Percentiles rank a stretch among this genome's conserved stretches.
Evolutionary conservation across 1,140 invertebrate genomes (phyloP).

Genomic region (Drosophila takahashii): DNA sequence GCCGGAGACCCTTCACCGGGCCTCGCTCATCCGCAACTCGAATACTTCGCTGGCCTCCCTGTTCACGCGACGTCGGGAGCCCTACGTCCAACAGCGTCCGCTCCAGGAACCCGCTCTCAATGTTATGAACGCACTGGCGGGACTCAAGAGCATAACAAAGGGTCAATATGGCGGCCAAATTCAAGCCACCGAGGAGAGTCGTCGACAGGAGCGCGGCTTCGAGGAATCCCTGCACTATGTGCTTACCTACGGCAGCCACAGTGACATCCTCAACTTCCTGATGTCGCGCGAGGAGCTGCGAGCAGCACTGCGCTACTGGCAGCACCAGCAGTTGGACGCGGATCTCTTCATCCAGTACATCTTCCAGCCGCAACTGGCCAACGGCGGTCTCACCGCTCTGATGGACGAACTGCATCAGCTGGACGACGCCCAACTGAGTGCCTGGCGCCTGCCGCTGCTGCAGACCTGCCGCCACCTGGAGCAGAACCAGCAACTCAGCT

Average conservation of each 20-base stretch:
- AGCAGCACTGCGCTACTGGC: constrained; percentile 87
- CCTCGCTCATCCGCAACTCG: constrained; percentile 74
- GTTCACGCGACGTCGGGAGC: constrained; percentile 82
- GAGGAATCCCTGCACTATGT: constrained; percentile 91
- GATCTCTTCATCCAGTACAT: constrained; percentile 90
- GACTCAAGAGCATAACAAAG: constrained; percentile 86
- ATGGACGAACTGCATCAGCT: constrained; percentile 86
- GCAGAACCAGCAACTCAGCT: constrained; percentile 87
- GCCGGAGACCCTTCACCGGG: constrained; percentile 71
- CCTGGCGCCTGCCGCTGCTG: constrained; percentile 89
- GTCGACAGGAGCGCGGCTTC: constrained; percentile 86
- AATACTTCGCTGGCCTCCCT: constrained; percentile 72
- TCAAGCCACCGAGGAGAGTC: constrained; percentile 81
- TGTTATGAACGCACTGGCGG: constrained; percentile 86
- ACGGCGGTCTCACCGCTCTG: constrained; percentile 87
- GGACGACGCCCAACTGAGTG: constrained; percentile 87
- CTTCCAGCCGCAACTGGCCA: constrained; percentile 88
- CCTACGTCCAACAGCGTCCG: constrained; percentile 84
- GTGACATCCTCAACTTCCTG: constrained; percentile 89
- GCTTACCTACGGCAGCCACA: constrained; percentile 89
- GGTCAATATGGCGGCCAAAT: constrained; percentile 85
- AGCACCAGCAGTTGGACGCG: constrained; percentile 87
- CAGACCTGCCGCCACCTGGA: constrained; percentile 89
- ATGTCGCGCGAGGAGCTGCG: constrained; percentile 87
- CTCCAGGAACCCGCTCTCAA: constrained; percentile 86